Evolutionary conservation across 2,797 vertebrate species (phyloP).

Genomic region (Oryzias dopingdopingensis): DNA sequence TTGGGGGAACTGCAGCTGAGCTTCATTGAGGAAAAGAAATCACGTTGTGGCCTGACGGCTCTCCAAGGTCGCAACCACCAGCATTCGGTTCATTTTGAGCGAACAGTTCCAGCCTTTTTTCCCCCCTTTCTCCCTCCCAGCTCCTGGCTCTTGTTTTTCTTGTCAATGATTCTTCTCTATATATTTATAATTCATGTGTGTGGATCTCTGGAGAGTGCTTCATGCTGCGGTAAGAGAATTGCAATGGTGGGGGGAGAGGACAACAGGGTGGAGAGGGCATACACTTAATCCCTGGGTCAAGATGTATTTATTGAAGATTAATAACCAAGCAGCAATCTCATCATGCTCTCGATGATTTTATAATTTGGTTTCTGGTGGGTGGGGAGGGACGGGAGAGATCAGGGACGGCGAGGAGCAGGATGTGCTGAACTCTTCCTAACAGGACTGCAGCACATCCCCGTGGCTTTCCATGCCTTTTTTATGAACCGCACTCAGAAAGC

Average conservation of each 20-base stretch:
- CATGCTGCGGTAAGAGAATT: slow-evolving; percentile 25
- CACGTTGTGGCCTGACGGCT: slow-evolving; percentile 19
- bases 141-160: slow-evolving; percentile 60
- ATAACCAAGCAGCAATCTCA: slow-evolving; percentile 83
- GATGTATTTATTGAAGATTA: slow-evolving; percentile 87
- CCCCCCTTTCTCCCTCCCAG: slow-evolving; percentile 41
- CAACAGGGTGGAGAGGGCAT: slow-evolving; percentile 69
- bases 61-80: slow-evolving; percentile 45
- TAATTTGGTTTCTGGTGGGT: slow-evolving; percentile 73
- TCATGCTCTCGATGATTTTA: slow-evolving; percentile 83
- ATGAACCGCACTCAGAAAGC: not conserved
- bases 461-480: slow-evolving; percentile 1
- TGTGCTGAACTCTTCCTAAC: slow-evolving; percentile 54
- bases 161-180: slow-evolving; percentile 43
- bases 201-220: slow-evolving; percentile 64
- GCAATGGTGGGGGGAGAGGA: slow-evolving; percentile 35
- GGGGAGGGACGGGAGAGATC: slow-evolving; percentile 38
- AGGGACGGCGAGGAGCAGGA: slow-evolving; percentile 65
- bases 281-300: slow-evolving; percentile 81
- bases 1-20: too few relatives aligned
- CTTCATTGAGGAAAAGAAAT: slow-evolving; percentile 36
- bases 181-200: slow-evolving; percentile 76
- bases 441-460: not conserved
- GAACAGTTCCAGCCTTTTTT: slow-evolving; percentile 47
- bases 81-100: slow-evolving; percentile 51